A percentile compares a stretch with the other conserved stretches of the same genome.
Conservation (phyloP, 2,113 vertebrate species). For the Gorilla gorilla region DNA sequence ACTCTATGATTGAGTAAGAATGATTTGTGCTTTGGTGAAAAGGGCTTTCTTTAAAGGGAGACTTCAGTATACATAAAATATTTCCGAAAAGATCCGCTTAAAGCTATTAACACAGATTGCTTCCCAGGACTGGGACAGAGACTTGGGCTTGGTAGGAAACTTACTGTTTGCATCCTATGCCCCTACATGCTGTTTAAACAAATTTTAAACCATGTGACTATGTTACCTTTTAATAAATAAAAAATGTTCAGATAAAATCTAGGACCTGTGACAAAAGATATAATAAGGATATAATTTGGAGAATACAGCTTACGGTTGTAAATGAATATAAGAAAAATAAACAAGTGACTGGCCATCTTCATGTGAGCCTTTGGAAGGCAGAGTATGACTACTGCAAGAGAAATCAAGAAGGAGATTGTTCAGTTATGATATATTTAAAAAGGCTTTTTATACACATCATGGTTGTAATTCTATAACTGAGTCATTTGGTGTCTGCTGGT, state of each 20-base stretch:
- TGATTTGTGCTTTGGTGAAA: not conserved
- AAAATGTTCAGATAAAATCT: not conserved
- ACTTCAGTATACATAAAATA: not conserved
- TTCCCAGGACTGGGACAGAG: not conserved
- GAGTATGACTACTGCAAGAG: not conserved
- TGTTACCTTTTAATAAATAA: constrained; percentile 23
- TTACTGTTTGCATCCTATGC: not conserved
- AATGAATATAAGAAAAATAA: constrained; percentile 34
- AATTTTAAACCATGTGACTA: not conserved
- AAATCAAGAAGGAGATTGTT: constrained; percentile 9
- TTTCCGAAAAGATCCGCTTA: constrained; percentile 2
- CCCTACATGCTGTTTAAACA: not conserved
- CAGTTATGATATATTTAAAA: constrained; percentile 6
- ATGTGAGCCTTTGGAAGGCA: not conserved
- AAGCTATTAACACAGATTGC: not conserved
- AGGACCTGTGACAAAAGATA: not conserved
- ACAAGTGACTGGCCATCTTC: not conserved
- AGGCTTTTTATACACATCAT: constrained; percentile 53
- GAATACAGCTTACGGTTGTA: not conserved
- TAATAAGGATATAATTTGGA: not conserved
- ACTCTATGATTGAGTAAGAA: not conserved
- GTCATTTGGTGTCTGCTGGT: constrained; percentile 66
- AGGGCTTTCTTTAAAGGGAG: not conserved
- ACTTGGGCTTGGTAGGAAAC: not conserved
- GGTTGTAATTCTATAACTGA: constrained; percentile 72